A percentile compares a stretch with the other conserved stretches of the same genome.
phyloP scores from a whole-genome alignment of 2,113 vertebrate species.

The Ceuthmochares aereus region DNA sequence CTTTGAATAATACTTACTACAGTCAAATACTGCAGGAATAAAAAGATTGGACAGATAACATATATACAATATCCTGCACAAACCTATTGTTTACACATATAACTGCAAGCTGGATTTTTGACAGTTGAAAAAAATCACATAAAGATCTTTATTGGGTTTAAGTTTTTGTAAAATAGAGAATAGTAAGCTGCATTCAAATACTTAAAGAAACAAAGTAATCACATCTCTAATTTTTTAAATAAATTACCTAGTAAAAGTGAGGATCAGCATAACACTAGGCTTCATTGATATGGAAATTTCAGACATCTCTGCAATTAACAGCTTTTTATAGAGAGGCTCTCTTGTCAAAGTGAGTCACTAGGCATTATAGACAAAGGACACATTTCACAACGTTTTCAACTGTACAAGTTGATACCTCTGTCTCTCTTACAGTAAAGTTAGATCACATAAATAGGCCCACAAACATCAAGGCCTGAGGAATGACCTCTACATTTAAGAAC shows the following conservation, averaged over 20 bases:
- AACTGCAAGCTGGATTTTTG: background rate
- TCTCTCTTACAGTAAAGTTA: background rate
- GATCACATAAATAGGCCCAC: background rate
- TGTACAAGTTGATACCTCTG: background rate
- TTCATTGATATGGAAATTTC: background rate
- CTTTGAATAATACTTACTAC: conserved; percentile 30
- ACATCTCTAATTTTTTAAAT: background rate
- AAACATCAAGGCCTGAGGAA: background rate
- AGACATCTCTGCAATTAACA: background rate
- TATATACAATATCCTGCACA: background rate
- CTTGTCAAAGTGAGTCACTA: background rate
- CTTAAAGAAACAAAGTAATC: background rate
- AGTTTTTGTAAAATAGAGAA: background rate
- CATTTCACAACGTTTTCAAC: background rate
- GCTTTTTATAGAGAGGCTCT: background rate
- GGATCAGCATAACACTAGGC: background rate
- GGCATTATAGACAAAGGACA: background rate
- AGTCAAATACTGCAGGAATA: conserved; percentile 33
- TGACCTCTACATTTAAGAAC: background rate
- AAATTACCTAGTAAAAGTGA: background rate
- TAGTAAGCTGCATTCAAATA: background rate
- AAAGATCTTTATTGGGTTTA: background rate
- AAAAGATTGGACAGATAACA: conserved; percentile 22
- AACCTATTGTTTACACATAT: conserved; percentile 17
- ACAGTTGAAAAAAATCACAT: background rate